Evolutionary conservation across 2,888 invertebrate species (phyloP).

Genomic region (Pyrrhosoma nymphula): DNA sequence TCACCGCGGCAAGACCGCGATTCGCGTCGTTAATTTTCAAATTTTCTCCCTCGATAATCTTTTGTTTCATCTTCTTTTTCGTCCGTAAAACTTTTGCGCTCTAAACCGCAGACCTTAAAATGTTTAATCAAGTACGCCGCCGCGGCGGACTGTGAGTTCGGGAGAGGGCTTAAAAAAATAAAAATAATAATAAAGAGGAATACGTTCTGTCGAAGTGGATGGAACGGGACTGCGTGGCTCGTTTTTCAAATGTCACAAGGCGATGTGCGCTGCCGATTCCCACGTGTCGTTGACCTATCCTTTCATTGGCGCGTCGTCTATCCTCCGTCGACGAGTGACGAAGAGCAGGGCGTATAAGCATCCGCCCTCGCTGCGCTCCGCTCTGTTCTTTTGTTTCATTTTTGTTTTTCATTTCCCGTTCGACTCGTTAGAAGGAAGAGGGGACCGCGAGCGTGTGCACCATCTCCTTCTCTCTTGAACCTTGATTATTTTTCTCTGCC

Average conservation of each 20-base stretch:
- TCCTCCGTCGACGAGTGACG: not conserved
- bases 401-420: not conserved
- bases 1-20: not conserved
- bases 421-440: not conserved
- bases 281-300: not conserved
- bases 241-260: not conserved
- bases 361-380: not conserved
- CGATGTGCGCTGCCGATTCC: not conserved
- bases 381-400: not conserved
- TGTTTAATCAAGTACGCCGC: not conserved
- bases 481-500: slow-evolving; percentile 5
- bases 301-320: not conserved
- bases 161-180: not conserved
- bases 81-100: not conserved
- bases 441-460: not conserved
- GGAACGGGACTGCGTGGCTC: not conserved
- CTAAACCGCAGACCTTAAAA: not conserved
- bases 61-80: not conserved
- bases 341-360: not conserved
- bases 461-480: not conserved
- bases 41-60: slow-evolving; percentile 17
- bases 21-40: slow-evolving; percentile 4
- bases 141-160: not conserved
- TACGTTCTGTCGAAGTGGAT: too few species aligned
- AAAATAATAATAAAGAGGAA: not conserved